phyloP scores from a whole-genome alignment of 2,113 vertebrate genomes.

The Lampris megalopsis region DNA sequence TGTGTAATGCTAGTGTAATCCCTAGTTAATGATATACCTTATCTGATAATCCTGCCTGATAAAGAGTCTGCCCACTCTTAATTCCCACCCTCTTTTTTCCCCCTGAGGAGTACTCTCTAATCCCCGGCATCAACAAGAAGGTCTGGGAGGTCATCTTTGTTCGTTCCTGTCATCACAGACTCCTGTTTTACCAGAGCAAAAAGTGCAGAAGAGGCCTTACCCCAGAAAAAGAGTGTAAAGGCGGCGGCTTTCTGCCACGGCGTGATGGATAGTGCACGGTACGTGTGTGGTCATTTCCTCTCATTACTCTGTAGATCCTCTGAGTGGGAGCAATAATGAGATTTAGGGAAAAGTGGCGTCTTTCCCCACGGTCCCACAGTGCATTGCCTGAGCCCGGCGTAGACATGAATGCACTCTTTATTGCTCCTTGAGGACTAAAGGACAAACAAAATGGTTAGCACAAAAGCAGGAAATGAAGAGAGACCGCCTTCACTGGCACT shows the following conservation, averaged over 20 bases:
- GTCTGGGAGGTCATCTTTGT: constrained; percentile 39
- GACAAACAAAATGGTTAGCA: not conserved
- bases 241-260: constrained; percentile 7
- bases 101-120: constrained; percentile 63
- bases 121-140: constrained; percentile 54
- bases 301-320: not conserved
- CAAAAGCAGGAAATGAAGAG: not conserved
- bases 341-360: not conserved
- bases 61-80: constrained; percentile 45
- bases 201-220: constrained; percentile 7
- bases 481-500: not conserved
- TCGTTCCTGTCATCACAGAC: constrained; percentile 35
- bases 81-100: constrained; percentile 35
- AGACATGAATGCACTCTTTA: not conserved
- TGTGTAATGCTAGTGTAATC: constrained; percentile 65
- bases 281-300: constrained; percentile 9
- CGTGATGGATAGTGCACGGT: not conserved
- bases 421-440: not conserved
- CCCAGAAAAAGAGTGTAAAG: constrained; percentile 1
- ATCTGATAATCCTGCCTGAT: constrained; percentile 79
- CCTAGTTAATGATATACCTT: constrained; percentile 76
- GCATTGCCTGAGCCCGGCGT: not conserved
- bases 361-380: not conserved
- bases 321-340: constrained; percentile 5
- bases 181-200: constrained; percentile 32